These are phyloP conservation scores for Drosophila tsacasi DNA, from an alignment of 1,140 invertebrate species.

Conservation along the genomic window DNA sequence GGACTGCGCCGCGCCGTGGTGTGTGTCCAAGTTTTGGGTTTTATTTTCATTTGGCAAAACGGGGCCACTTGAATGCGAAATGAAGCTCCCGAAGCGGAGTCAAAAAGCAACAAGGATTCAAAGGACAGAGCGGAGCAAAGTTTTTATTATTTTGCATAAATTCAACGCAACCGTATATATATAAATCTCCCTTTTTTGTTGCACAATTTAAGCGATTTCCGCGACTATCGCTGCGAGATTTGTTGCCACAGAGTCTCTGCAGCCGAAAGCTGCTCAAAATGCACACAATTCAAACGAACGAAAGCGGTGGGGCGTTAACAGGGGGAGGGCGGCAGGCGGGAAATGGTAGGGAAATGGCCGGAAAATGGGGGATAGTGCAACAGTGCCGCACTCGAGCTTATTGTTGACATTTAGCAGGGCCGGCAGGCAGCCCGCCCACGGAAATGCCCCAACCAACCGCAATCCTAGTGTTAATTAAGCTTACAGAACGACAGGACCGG, in stretches of 20 bases:
- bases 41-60: constrained; percentile 69
- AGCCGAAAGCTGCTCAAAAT: constrained; percentile 54
- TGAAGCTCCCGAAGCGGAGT: constrained; percentile 54
- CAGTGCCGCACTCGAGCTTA: constrained; percentile 51
- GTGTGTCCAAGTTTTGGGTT: constrained; percentile 52
- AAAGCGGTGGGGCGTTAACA: constrained; percentile 8
- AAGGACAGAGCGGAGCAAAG: constrained; percentile 19
- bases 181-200: constrained; percentile 36
- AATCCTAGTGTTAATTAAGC: constrained; percentile 72
- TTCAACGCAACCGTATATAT: constrained; percentile 26
- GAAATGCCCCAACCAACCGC: constrained; percentile 17
- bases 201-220: constrained; percentile 55
- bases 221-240: constrained; percentile 53
- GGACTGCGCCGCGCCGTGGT: constrained; percentile 19
- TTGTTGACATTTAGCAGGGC: constrained; percentile 54
- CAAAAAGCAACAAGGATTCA: constrained; percentile 19
- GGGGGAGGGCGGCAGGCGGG: neutral
- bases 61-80: constrained; percentile 80
- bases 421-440: constrained; percentile 16
- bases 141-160: constrained; percentile 65
- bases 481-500: constrained; percentile 46
- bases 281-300: constrained; percentile 42
- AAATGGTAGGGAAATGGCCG: constrained; percentile 16
- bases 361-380: constrained; percentile 39
- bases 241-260: constrained; percentile 52